Conservation (phyloP, 2,113 vertebrate genomes). For the Nothoprocta pentlandii region DNA sequence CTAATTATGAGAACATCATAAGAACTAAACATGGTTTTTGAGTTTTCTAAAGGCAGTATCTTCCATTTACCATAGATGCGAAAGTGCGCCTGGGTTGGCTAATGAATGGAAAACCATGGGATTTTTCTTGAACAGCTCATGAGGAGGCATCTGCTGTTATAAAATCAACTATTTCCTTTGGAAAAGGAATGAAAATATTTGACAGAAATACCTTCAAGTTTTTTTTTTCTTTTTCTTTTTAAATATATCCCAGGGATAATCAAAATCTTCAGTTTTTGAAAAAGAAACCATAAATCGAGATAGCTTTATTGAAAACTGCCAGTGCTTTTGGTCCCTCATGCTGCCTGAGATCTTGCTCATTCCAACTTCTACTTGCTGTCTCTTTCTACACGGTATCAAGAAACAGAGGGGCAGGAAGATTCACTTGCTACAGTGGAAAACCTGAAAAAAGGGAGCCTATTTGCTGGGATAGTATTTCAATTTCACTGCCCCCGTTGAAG, state of each 20-base stretch:
- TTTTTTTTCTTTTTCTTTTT: neutral
- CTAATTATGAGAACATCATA: conserved; percentile 10
- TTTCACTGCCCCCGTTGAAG: neutral
- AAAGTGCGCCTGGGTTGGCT: conserved; percentile 4
- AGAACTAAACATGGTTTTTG: neutral
- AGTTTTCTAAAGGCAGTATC: conserved; percentile 1
- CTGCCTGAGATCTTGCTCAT: neutral
- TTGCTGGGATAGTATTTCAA: neutral
- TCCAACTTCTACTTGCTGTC: neutral
- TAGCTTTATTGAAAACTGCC: neutral
- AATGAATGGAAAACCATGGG: conserved; percentile 48
- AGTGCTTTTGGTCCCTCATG: conserved; percentile 1
- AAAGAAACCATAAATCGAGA: neutral
- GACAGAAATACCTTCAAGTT: conserved; percentile 19
- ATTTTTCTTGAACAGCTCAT: conserved; percentile 52
- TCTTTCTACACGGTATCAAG: neutral
- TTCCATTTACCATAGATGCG: neutral
- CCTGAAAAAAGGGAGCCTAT: neutral
- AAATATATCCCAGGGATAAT: conserved; percentile 11
- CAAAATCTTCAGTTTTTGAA: neutral
- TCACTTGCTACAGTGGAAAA: neutral
- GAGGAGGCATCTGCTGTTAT: conserved; percentile 48
- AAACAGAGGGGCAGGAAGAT: neutral
- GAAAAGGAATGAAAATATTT: conserved; percentile 52
- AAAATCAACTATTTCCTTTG: conserved; percentile 67